A percentile compares a stretch with the other conserved stretches of the same genome.
phyloP scores from a whole-genome alignment of 37 sponge, comb jelly and placozoan genomes.

The Geodia barretti region DNA sequence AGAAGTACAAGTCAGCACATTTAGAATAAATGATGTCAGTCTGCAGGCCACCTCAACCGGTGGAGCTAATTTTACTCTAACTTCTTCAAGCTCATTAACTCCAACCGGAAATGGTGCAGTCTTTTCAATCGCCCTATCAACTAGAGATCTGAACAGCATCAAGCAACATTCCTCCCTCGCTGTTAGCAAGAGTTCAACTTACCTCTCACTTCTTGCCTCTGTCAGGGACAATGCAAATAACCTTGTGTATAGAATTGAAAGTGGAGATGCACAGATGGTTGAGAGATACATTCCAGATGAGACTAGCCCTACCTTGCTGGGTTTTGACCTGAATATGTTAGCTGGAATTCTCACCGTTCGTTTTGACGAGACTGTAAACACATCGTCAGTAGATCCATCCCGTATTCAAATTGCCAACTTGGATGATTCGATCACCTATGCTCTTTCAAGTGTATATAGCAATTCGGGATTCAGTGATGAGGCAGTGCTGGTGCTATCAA shows the following conservation, averaged over 20 bases:
- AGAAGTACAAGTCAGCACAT: slow-evolving; percentile 40
- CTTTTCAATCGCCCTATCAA: slow-evolving; percentile 53
- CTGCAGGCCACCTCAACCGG: slow-evolving; percentile 49
- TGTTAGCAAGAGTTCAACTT: slow-evolving; percentile 46
- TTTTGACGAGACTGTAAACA: slow-evolving; percentile 86
- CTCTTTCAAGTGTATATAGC: slow-evolving; percentile 36
- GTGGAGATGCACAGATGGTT: slow-evolving; percentile 28
- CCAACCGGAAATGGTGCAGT: slow-evolving; percentile 13
- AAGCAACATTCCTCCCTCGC: slow-evolving; percentile 66
- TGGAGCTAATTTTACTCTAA: slow-evolving; percentile 16
- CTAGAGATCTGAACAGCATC: slow-evolving; percentile 65
- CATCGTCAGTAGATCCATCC: slow-evolving; percentile 34
- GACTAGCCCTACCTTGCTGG: slow-evolving; percentile 51
- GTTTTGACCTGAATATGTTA: slow-evolving; percentile 67
- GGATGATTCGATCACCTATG: slow-evolving; percentile 28
- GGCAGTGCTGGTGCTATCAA: slow-evolving; percentile 46
- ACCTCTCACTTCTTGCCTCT: slow-evolving; percentile 45
- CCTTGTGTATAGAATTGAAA: slow-evolving; percentile 34
- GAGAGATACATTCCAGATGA: slow-evolving; percentile 47
- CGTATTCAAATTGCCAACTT: slow-evolving; percentile 37
- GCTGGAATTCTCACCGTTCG: slow-evolving; percentile 54
- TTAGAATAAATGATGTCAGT: slow-evolving; percentile 34
- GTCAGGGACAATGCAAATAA: slow-evolving; percentile 78
- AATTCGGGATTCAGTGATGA: slow-evolving; percentile 19
- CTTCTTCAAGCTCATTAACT: slow-evolving; percentile 32